These are phyloP conservation scores for Fopius arisanus DNA, from an alignment of 1,140 invertebrate species.

Conservation along the genomic window DNA sequence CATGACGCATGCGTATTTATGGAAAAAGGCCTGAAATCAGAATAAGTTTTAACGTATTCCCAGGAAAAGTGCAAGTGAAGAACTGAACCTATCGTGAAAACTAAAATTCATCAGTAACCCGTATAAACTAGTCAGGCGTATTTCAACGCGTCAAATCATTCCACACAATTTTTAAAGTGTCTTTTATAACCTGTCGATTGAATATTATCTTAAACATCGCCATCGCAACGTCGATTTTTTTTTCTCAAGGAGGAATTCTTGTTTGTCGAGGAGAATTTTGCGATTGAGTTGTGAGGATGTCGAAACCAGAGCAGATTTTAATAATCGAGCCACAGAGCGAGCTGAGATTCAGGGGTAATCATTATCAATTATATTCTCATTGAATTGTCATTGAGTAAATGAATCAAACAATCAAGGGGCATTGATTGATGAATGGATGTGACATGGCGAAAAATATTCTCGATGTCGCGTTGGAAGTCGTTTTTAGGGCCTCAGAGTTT, in stretches of 20 bases:
- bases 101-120: slow-evolving; percentile 24
- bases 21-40: slow-evolving; percentile 41
- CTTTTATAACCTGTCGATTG: slow-evolving; percentile 34
- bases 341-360: slow-evolving; percentile 76
- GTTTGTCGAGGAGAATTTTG: slow-evolving; percentile 22
- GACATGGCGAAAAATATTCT: slow-evolving; percentile 25
- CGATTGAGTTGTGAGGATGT: slow-evolving; percentile 45
- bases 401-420: neutral
- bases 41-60: slow-evolving; percentile 56
- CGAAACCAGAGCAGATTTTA: slow-evolving; percentile 72
- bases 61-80: slow-evolving; percentile 43
- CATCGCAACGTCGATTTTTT: slow-evolving; percentile 20
- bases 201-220: slow-evolving; percentile 12
- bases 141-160: neutral
- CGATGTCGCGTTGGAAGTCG: slow-evolving; percentile 12
- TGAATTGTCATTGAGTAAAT: neutral
- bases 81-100: slow-evolving; percentile 24
- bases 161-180: neutral
- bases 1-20: slow-evolving; percentile 59
- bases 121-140: neutral
- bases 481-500: neutral
- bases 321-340: slow-evolving; percentile 77
- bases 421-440: neutral
- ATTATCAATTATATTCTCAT: slow-evolving; percentile 19
- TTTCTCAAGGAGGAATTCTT: slow-evolving; percentile 5